Conservation (phyloP, 2,113 vertebrate species). For the Ictalurus punctatus region DNA sequence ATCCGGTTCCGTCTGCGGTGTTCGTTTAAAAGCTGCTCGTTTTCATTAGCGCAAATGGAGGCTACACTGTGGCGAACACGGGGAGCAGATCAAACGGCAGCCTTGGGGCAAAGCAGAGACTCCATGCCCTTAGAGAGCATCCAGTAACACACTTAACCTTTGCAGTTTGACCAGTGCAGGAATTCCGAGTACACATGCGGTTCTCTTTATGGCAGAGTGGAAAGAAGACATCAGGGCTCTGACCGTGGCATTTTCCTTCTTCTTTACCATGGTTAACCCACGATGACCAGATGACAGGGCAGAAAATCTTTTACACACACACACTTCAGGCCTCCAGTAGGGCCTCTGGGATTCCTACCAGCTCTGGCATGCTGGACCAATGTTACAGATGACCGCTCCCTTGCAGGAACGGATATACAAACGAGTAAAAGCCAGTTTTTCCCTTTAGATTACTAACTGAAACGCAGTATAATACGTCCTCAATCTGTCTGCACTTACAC, state of each 20-base stretch:
- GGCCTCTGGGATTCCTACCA: not conserved
- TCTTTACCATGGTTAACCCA: constrained; percentile 53
- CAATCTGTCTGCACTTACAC: not conserved
- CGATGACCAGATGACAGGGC: constrained; percentile 11
- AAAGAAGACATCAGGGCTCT: constrained; percentile 58
- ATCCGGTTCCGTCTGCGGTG: not conserved
- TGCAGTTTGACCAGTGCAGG: constrained; percentile 12
- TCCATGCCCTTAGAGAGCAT: constrained; percentile 1
- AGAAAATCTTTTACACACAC: constrained; percentile 59
- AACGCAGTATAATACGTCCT: not conserved
- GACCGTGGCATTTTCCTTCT: constrained; percentile 44
- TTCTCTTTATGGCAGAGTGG: constrained; percentile 53
- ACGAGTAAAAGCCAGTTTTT: not conserved
- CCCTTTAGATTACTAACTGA: not conserved
- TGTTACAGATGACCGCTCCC: not conserved
- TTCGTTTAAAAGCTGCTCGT: not conserved
- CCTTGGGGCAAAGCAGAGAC: not conserved
- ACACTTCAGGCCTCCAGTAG: not conserved
- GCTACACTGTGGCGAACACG: constrained; percentile 4
- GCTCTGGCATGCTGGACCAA: not conserved
- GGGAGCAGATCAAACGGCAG: constrained; percentile 15
- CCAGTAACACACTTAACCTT: constrained; percentile 27
- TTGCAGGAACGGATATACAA: not conserved
- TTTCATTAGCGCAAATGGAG: not conserved
- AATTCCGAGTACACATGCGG: not conserved